A percentile compares a stretch with the other conserved stretches of the same genome.
phyloP scores from a whole-genome alignment of 2,888 invertebrate species.

The Unio delphinus region DNA sequence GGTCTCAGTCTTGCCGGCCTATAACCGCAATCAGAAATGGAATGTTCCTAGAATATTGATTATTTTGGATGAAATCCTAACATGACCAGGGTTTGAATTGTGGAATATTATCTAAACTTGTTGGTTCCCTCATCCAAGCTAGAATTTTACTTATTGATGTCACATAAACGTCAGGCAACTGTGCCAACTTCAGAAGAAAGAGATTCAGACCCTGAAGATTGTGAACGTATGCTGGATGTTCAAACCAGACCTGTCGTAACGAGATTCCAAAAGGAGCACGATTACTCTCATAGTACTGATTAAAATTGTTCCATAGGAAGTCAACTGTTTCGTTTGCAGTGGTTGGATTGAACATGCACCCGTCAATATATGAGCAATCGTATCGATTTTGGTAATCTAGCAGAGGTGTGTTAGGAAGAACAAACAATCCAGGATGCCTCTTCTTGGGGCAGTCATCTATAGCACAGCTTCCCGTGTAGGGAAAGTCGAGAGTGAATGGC shows the following conservation, averaged over 20 bases:
- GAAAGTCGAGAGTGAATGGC: slow-evolving; percentile 92
- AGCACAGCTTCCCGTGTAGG: slow-evolving; percentile 41
- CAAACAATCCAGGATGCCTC: slow-evolving; percentile 77
- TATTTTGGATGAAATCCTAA: too few species aligned
- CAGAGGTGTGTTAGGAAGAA: slow-evolving; percentile 73
- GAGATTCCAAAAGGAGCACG: slow-evolving; percentile 86
- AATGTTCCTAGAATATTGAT: too few species aligned
- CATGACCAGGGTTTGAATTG: slow-evolving; percentile 36
- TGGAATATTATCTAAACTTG: slow-evolving; percentile 32
- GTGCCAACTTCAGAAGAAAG: slow-evolving; percentile 40
- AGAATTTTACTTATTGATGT: slow-evolving; percentile 46
- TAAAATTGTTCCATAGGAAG: slow-evolving; percentile 83
- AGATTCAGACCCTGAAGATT: slow-evolving; percentile 45
- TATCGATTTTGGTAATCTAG: slow-evolving; percentile 42
- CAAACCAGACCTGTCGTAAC: slow-evolving; percentile 86
- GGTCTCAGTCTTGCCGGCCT: too few species aligned
- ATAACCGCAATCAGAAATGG: too few species aligned
- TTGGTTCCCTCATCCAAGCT: slow-evolving; percentile 54
- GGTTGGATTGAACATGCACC: slow-evolving; percentile 50
- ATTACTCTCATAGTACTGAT: slow-evolving; percentile 78
- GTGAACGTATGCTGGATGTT: slow-evolving; percentile 34
- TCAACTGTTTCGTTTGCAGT: slow-evolving; percentile 47
- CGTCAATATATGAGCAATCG: slow-evolving; percentile 58
- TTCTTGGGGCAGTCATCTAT: slow-evolving; percentile 40
- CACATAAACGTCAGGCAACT: slow-evolving; percentile 49